Conservation (phyloP, 2,797 vertebrate species). For the Lagocephalus sceleratus region DNA sequence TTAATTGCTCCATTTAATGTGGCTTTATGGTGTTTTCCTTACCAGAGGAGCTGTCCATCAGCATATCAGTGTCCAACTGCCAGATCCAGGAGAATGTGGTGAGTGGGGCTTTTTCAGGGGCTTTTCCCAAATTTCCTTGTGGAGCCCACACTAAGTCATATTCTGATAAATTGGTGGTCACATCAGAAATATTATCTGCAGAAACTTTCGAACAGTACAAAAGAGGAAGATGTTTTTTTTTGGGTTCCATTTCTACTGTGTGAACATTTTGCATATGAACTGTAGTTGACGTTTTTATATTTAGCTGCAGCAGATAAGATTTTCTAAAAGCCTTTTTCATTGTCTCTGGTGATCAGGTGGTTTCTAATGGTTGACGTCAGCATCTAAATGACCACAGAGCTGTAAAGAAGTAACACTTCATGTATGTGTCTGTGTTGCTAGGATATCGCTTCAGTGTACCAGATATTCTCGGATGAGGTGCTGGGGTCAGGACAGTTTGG, state of each 20-base stretch:
- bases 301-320: conserved; percentile 42
- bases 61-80: conserved; percentile 96
- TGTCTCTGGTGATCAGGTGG: conserved; percentile 25
- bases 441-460: conserved; percentile 97
- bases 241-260: conserved; percentile 48
- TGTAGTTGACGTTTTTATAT: conserved; percentile 11
- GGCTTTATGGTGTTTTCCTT: conserved; percentile 54
- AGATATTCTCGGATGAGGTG: conserved; percentile 98
- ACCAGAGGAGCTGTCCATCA: conserved; percentile 93
- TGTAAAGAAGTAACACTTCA: conserved; percentile 31
- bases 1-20: conserved; percentile 32
- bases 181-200: conserved; percentile 21
- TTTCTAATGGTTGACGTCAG: conserved; percentile 7
- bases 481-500: conserved; percentile 97
- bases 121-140: conserved; percentile 57
- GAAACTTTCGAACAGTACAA: conserved; percentile 30
- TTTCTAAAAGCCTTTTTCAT: conserved; percentile 13
- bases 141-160: conserved; percentile 28
- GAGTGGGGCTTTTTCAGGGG: conserved; percentile 62
- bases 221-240: conserved; percentile 36
- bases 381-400: conserved; percentile 19
- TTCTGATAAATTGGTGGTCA: conserved; percentile 42
- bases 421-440: conserved; percentile 48
- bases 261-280: conserved; percentile 31
- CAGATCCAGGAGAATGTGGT: conserved; percentile 99